Evolutionary conservation across 2,113 vertebrate species (phyloP).

Genomic region (Gymnobelideus leadbeateri): DNA sequence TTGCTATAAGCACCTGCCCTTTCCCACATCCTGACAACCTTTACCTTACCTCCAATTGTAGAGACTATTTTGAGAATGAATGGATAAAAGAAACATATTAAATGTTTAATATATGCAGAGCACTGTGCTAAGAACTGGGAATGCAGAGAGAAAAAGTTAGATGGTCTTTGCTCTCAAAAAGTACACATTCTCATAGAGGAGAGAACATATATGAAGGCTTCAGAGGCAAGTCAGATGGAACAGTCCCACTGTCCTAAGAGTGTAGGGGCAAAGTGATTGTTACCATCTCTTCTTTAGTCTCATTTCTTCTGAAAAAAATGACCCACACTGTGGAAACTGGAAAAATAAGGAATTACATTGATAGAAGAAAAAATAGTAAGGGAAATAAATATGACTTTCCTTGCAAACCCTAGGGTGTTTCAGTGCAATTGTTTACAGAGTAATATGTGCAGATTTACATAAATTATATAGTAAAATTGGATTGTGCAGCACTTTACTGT

Average conservation of each 20-base stretch:
- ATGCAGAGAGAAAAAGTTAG: background rate
- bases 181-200: background rate
- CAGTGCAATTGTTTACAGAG: background rate
- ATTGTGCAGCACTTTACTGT: background rate
- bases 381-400: background rate
- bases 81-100: background rate
- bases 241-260: background rate
- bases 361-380: background rate
- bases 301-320: background rate
- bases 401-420: background rate
- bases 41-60: background rate
- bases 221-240: background rate
- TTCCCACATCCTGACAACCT: background rate
- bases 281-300: background rate
- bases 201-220: background rate
- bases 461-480: background rate
- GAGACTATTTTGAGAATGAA: background rate
- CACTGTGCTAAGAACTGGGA: background rate
- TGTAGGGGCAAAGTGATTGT: background rate
- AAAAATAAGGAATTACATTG: background rate
- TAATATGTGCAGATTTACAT: background rate
- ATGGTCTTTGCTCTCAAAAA: background rate
- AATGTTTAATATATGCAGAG: background rate
- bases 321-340: background rate
- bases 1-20: background rate